Evolutionary conservation across 2,113 vertebrate species (phyloP), one percentile per base, ranked within the genome.

Genomic region (Cyprinodon variegatus): DNA sequence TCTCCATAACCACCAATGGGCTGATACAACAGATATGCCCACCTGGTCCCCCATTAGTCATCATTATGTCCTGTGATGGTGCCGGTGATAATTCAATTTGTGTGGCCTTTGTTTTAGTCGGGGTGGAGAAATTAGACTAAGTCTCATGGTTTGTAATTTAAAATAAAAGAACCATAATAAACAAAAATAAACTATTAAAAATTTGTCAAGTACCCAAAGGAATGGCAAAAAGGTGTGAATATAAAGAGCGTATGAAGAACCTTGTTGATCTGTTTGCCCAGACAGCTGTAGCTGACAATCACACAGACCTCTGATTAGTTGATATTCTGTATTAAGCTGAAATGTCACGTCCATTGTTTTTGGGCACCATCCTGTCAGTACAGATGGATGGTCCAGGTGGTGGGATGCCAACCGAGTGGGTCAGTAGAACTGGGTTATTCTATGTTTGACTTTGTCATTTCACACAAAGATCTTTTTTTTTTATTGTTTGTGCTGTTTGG

Each of bases 311-410:
- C 29, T 29, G 29, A 29, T 29, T 70, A 62, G 15, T 39, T 46
- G 41, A 61, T 74, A 53, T 53, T 53, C 48, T 53, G 59, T 13
- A 83, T 75, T 39, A 82, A 81, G 36, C 38, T 70, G 70, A 83
- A 78, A 83, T 73, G 22, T 75, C 36, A 68, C 6, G 1, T 39
- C 48, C 20, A 63, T 61, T 82, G 70, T 77, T 74, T 83, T 67
- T 78, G 72, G 72, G 62, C 68, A 83, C 86, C 64, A 11, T 86
- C 38, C 29, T 88, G 66, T 88, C 86, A 1, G 87, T 88, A 65
- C 78, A 90, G 86, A 76, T 90, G 86, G 88, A 91, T 61, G 60
- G 89, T 90, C 83, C 88, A 92, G 87, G 88, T 90, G 85, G 81
- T 92, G 74, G 88, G 88, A 83, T 70, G 72, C 69, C 84, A 87